Evolutionary conservation across 2,888 invertebrate species (phyloP), one percentile per base, ranked within the genome.

Genomic region (Epinotia demarniana): DNA sequence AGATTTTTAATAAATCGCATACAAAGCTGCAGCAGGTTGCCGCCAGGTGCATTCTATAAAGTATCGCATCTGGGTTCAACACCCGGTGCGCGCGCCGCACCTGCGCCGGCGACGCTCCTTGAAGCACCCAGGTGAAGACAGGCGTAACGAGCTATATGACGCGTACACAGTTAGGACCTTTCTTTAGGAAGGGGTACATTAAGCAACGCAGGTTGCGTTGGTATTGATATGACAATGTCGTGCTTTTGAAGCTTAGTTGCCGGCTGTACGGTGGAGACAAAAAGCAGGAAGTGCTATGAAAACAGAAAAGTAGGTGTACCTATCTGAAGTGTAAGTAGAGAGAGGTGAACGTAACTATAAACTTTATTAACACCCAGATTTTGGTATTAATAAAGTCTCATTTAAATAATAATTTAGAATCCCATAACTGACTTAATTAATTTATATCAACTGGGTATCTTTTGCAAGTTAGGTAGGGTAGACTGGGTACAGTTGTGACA

Each of bases 21-120:
- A 39, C 23, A 13, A 67, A 67, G 39, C 23, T 43, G 67, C 73
- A 73, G 67, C 73, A 73, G 73, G 67, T 74, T 63, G 69, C 61
- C 69, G 74, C 74, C 74, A 74, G 74, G 74, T 74, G 74, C 46
- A 69, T 27, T 60, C 23, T 19, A 61, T 67, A 58, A 19, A 68
- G 67, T 61, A 23, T 27, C 69, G 33, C 69, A 53, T 49, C 49
- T 58, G 69, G 69, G 69, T 43, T 62, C 55, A 27, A 27, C 23
- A 27, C 23, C 23, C 23, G 23, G 23, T 3, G 23, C 23, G 0
- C 23, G 23, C 23, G 3, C 27, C 66, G 66, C 73, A 68, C 73
- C 73, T 73, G 73, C 73, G n/a, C 13, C 53, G n/a, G 53, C 16
- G 39, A 39, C 39, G 53, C n/a, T 53, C 53, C 53, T 53, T 53